Percentiles rank a stretch among this genome's conserved stretches.
These are phyloP conservation scores for Zapornia atra DNA, from an alignment of 2,113 vertebrate species.

Conservation along the genomic window DNA sequence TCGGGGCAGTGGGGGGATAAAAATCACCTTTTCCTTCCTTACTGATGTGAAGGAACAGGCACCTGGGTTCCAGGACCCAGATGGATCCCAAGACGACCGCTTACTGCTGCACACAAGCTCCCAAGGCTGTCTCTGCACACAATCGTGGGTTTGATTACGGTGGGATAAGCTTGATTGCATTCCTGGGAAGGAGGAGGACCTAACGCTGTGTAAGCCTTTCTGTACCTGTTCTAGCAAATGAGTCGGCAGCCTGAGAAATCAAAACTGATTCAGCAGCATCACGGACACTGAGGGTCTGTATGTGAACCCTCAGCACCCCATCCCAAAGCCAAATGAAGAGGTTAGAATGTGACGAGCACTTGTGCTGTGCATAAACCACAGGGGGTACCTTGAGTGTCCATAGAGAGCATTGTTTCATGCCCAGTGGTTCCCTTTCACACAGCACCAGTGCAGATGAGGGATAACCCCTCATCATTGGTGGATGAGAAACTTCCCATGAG, in stretches of 20 bases:
- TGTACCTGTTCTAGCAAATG: background rate
- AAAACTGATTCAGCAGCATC: background rate
- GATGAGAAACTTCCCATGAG: no score
- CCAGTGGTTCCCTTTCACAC: background rate
- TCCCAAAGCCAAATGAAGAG: background rate
- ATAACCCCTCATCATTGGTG: background rate
- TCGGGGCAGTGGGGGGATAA: background rate
- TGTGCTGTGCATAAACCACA: background rate
- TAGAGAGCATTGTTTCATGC: background rate
- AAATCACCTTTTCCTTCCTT: background rate
- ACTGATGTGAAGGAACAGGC: background rate
- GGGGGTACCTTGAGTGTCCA: background rate
- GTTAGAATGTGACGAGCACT: accelerated
- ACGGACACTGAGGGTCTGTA: no score
- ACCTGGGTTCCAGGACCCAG: background rate
- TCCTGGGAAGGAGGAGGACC: background rate
- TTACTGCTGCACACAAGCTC: background rate
- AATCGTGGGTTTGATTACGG: background rate
- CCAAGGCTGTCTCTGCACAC: background rate
- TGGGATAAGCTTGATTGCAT: background rate
- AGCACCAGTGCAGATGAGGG: background rate
- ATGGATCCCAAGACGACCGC: background rate
- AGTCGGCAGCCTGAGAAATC: background rate
- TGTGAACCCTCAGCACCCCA: background rate
- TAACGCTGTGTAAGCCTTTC: background rate